Conservation (phyloP, 2,888 invertebrate genomes). For the Muscina levida region DNA sequence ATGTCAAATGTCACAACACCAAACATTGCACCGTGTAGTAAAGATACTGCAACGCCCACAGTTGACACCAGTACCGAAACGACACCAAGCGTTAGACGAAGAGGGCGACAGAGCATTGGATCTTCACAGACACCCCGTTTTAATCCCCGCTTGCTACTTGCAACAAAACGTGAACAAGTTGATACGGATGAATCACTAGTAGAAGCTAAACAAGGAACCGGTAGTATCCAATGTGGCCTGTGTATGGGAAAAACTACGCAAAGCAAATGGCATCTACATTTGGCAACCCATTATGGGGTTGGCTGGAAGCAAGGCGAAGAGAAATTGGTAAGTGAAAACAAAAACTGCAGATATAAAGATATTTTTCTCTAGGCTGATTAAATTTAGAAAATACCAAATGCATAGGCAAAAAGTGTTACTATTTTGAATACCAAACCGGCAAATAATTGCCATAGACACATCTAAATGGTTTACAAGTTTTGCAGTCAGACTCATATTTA, state of each 20-base stretch:
- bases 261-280: conserved; percentile 71
- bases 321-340: conserved; percentile 68
- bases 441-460: too few species aligned
- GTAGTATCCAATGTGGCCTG: conserved; percentile 73
- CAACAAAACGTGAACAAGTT: conserved; percentile 73
- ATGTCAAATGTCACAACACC: too few species aligned
- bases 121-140: conserved; percentile 55
- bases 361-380: too few species aligned
- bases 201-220: conserved; percentile 47
- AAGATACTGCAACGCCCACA: background rate
- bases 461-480: too few species aligned
- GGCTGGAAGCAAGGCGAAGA: conserved; percentile 74
- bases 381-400: too few species aligned
- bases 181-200: conserved; percentile 70
- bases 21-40: background rate
- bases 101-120: background rate
- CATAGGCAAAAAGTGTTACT: too few species aligned
- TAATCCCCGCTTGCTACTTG: conserved; percentile 73
- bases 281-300: conserved; percentile 76
- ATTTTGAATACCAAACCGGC: too few species aligned
- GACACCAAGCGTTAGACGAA: background rate
- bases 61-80: background rate
- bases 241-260: conserved; percentile 71
- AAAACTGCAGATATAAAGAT: too few species aligned
- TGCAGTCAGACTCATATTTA: too few species aligned